Conservation (phyloP, 2,888 invertebrate species). For the Rotaria magnacalcarata region DNA sequence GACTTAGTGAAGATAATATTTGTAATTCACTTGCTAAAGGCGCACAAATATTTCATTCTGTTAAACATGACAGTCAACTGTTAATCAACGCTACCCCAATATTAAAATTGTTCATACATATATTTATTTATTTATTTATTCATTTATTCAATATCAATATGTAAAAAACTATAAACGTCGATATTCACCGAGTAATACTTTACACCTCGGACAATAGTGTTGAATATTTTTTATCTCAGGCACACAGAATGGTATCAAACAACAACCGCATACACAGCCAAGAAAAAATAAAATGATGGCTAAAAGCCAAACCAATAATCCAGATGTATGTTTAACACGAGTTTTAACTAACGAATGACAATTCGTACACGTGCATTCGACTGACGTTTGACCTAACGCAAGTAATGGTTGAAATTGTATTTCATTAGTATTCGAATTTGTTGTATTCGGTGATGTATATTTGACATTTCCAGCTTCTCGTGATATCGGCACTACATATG, state of each 20-base stretch:
- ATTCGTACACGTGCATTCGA: not conserved
- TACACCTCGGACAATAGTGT: not conserved
- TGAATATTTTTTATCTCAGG: not conserved
- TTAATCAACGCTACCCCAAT: not conserved
- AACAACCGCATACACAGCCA: not conserved
- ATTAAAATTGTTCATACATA: no score
- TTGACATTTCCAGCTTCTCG: no score
- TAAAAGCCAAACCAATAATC: not conserved
- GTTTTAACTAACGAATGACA: not conserved
- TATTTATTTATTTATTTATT: no score
- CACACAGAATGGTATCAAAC: not conserved
- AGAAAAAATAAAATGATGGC: not conserved
- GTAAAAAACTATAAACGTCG: not conserved
- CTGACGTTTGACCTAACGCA: not conserved
- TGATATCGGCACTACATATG: not conserved
- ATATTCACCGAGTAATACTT: not conserved
- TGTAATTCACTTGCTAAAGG: not conserved
- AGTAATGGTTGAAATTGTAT: no score
- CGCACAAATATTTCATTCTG: not conserved
- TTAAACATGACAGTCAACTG: not conserved
- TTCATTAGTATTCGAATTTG: no score
- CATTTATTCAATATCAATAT: no score
- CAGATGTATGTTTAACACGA: not conserved
- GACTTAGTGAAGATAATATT: not conserved
- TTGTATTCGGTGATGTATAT: no score